These are phyloP conservation scores for Eutrigla gurnardus DNA, from an alignment of 2,797 vertebrate species.

Conservation along the genomic window DNA sequence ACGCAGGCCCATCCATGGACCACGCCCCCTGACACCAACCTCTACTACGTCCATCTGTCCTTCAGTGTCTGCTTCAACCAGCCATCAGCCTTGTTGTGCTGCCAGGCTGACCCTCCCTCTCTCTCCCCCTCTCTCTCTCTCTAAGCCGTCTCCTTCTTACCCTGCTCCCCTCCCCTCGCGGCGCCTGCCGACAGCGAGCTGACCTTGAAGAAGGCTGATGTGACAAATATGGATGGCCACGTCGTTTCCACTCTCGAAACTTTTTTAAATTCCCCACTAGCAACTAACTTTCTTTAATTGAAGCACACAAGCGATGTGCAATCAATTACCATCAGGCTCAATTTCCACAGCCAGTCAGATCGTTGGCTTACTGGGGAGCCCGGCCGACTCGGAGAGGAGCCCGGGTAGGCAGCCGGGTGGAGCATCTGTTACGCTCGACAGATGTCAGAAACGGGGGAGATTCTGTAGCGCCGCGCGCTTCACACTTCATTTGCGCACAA, in stretches of 20 bases:
- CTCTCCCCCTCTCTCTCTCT: slow-evolving; percentile 45
- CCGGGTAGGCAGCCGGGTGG: slow-evolving; percentile 43
- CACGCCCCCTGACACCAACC: slow-evolving; percentile 76
- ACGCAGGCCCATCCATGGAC: slow-evolving; percentile 74
- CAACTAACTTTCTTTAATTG: slow-evolving; percentile 73
- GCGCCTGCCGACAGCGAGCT: slow-evolving; percentile 44
- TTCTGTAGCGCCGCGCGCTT: slow-evolving; percentile 36
- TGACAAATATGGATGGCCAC: slow-evolving; percentile 67
- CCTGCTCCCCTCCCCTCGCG: background rate
- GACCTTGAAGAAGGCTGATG: slow-evolving; percentile 70
- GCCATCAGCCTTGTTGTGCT: slow-evolving; percentile 45
- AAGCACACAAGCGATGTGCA: slow-evolving; percentile 61
- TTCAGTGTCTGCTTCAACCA: slow-evolving; percentile 50
- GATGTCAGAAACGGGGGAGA: slow-evolving; percentile 59
- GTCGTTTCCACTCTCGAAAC: slow-evolving; percentile 54
- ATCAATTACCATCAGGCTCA: slow-evolving; percentile 73
- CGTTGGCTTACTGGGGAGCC: slow-evolving; percentile 61
- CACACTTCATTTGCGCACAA: slow-evolving; percentile 57
- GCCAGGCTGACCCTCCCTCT: slow-evolving; percentile 39
- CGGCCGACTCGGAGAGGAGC: slow-evolving; percentile 53
- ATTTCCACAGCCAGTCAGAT: slow-evolving; percentile 70
- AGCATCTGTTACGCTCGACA: slow-evolving; percentile 63
- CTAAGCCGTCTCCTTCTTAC: slow-evolving; percentile 34
- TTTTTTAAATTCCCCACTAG: slow-evolving; percentile 52
- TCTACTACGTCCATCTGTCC: slow-evolving; percentile 36